Evolutionary conservation across 2,113 vertebrate species (phyloP), one percentile per base, ranked within the genome.

Genomic region (Antechinus stuartii): DNA sequence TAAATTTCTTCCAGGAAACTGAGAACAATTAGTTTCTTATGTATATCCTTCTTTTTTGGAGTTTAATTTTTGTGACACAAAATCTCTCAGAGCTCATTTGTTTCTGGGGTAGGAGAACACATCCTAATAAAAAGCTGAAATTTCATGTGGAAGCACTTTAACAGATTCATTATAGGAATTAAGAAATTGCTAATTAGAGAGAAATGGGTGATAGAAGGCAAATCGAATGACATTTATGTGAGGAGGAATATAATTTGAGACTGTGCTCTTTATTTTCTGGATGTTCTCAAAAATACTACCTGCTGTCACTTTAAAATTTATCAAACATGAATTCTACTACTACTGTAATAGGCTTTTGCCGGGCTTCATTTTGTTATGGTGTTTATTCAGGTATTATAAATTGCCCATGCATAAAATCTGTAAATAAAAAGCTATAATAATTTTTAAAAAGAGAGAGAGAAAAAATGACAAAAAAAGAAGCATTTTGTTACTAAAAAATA

Each of bases 1-100:
- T 93, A 98, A 96, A 92, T 94, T 90, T 92, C 55, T 93, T 93
- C 93, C 96, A 95, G 94, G 68, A 96, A 96, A 95, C 54, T 0
- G 1, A 93, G 90, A 96, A 93, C 19, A 50, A 91, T 92, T 50
- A 50, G 12, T 94, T 93, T 94, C 54, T 96, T 93, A 54, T 56
- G n/a, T 89, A 54, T 93, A 24, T 54, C 26, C 54, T 8, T 0
- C 10, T 53, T 93, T 96, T 95, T 57, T 4, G 76, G 19, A 8
- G 1, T 7, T 94, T 90, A 90, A 25, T 92, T 61, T 92, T 46
- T 8, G 23, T 93, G 90, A 96, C 90, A 46, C 76, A 95, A 97
- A 91, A 0, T 90, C 10, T 35, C 46, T 90, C 0, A 22, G 53
- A 91, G 47, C 92, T 94, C 0, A 22, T 95, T 90, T 96, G 2